These are phyloP conservation scores for Homalodisca vitripennis DNA, from an alignment of 1,140 invertebrate genomes.

Conservation along the genomic window DNA sequence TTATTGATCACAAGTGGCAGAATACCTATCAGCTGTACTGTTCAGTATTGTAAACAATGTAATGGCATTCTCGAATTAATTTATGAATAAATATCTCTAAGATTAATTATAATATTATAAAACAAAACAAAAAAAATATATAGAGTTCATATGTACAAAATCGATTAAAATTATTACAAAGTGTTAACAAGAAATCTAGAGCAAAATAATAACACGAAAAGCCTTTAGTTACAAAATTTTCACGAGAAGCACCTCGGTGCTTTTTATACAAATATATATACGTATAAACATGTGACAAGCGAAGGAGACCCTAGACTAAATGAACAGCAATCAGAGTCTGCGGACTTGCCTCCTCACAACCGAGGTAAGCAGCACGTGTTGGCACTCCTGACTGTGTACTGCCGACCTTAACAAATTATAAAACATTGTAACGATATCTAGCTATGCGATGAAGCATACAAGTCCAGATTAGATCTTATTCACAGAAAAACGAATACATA, in stretches of 20 bases:
- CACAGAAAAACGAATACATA: slow-evolving; percentile 25
- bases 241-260: slow-evolving; percentile 30
- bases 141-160: slow-evolving; percentile 18
- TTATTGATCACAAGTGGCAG: slow-evolving; percentile 39
- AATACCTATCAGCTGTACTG: slow-evolving; percentile 26
- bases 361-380: neutral
- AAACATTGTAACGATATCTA: neutral
- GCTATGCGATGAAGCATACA: too few relatives aligned
- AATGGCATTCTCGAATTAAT: slow-evolving; percentile 26
- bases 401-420: too few relatives aligned
- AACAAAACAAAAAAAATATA: slow-evolving; percentile 32
- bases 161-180: slow-evolving; percentile 32
- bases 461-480: slow-evolving; percentile 7
- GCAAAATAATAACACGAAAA: slow-evolving; percentile 33
- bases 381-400: neutral
- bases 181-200: slow-evolving; percentile 23
- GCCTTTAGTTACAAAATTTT: slow-evolving; percentile 37
- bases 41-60: neutral
- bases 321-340: slow-evolving; percentile 6
- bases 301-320: too few relatives aligned
- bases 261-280: slow-evolving; percentile 35
- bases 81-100: slow-evolving; percentile 37
- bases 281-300: slow-evolving; percentile 30
- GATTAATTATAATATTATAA: slow-evolving; percentile 35
- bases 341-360: slow-evolving; percentile 8